A percentile compares a stretch with the other conserved stretches of the same genome.
phyloP scores from a whole-genome alignment of 2,888 invertebrate genomes.

The Dione juno region DNA sequence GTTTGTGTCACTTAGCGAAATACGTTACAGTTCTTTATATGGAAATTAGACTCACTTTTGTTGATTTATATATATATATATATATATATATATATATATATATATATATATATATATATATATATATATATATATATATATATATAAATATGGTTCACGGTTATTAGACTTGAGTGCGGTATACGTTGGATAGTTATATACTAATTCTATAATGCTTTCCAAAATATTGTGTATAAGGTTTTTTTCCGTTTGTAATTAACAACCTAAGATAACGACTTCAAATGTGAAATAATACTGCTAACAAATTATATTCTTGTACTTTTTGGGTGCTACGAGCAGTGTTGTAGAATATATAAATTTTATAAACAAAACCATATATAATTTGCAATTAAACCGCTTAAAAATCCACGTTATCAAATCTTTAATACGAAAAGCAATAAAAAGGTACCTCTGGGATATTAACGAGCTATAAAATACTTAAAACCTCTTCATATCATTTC shows the following conservation, averaged over 20 bases:
- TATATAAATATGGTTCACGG: not conserved
- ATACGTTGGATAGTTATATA: not conserved
- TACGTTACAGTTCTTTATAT: slow-evolving; percentile 26
- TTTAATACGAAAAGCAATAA: slow-evolving; percentile 23
- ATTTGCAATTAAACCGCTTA: slow-evolving; percentile 6
- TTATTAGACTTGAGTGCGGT: too few relatives aligned
- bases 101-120: too few relatives aligned
- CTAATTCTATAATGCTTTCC: not conserved
- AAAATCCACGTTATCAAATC: slow-evolving; percentile 16
- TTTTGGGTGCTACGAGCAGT: not conserved
- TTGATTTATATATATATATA: slow-evolving; percentile 4
- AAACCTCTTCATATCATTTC: slow-evolving; percentile 34
- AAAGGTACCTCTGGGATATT: slow-evolving; percentile 19
- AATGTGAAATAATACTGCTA: too few relatives aligned
- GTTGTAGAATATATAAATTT: not conserved
- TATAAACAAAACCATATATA: slow-evolving; percentile 8
- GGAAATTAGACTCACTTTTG: not conserved
- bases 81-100: not conserved
- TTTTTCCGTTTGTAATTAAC: not conserved
- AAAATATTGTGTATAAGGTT: not conserved
- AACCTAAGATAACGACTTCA: not conserved
- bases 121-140: too few relatives aligned
- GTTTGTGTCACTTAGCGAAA: slow-evolving; percentile 26
- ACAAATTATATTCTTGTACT: not conserved
- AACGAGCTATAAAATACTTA: slow-evolving; percentile 38